Conservation (phyloP, 2,113 vertebrate genomes). For the Ornithorhynchus anatinus region DNA sequence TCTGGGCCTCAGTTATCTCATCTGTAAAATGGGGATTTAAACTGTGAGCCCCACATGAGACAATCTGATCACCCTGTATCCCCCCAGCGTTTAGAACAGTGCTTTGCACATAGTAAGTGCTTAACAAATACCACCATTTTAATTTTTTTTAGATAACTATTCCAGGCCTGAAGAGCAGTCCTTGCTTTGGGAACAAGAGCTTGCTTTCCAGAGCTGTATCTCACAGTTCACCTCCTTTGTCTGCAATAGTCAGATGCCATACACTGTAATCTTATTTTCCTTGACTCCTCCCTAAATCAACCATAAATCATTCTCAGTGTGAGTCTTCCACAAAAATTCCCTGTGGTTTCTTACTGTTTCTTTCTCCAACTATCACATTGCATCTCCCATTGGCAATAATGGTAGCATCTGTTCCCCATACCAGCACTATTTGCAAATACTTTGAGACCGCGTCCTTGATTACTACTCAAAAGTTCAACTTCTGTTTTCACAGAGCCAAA, state of each 20-base stretch:
- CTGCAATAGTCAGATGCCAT: slow-evolving; percentile 23
- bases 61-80: too few species aligned
- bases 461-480: slow-evolving; percentile 56
- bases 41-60: too few species aligned
- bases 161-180: slow-evolving; percentile 32
- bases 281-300: slow-evolving; percentile 39
- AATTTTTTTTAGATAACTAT: slow-evolving; percentile 44
- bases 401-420: slow-evolving; percentile 49
- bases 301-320: slow-evolving; percentile 44
- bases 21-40: too few species aligned
- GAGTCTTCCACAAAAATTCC: slow-evolving; percentile 38
- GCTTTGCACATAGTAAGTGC: too few species aligned
- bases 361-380: slow-evolving; percentile 35
- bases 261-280: slow-evolving; percentile 42
- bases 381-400: slow-evolving; percentile 40
- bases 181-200: slow-evolving; percentile 14
- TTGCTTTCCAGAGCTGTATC: slow-evolving; percentile 32
- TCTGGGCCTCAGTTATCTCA: too few species aligned
- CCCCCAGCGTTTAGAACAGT: too few species aligned
- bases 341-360: slow-evolving; percentile 33
- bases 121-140: too few species aligned
- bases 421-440: slow-evolving; percentile 42
- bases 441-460: slow-evolving; percentile 49
- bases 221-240: slow-evolving; percentile 38
- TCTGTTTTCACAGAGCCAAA: slow-evolving; percentile 53